Percentiles rank a stretch among this genome's conserved stretches.
These are phyloP conservation scores for Carassius auratus DNA, from an alignment of 2,113 vertebrate species.

Conservation along the genomic window DNA sequence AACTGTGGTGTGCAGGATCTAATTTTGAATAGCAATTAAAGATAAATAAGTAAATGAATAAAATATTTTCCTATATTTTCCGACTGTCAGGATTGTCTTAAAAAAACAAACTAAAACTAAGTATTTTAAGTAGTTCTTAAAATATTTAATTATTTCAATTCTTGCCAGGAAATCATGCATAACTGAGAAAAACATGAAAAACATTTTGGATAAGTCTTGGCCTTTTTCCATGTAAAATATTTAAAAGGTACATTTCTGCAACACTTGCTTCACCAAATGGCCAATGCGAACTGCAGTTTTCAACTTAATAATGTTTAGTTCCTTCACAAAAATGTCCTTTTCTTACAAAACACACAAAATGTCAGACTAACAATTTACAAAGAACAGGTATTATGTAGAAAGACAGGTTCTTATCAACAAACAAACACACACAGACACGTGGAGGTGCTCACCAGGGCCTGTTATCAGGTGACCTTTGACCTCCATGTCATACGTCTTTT, in stretches of 20 bases:
- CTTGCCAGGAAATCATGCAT: not conserved
- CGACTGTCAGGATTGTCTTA: not conserved
- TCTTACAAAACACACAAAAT: not conserved
- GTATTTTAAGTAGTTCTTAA: not conserved
- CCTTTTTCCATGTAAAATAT: not conserved
- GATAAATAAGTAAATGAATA: no score
- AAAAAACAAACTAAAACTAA: not conserved
- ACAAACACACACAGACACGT: slow-evolving; percentile 12
- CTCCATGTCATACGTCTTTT: slow-evolving; percentile 79
- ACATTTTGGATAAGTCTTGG: not conserved
- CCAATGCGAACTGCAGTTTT: not conserved
- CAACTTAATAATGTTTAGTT: not conserved
- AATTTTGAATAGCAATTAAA: no score
- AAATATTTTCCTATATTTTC: not conserved
- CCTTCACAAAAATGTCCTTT: not conserved
- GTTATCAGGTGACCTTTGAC: slow-evolving; percentile 86
- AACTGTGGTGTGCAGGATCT: no score
- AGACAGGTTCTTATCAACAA: not conserved
- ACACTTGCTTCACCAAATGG: not conserved
- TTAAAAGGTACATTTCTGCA: not conserved
- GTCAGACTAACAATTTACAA: not conserved
- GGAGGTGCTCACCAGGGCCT: slow-evolving; percentile 73
- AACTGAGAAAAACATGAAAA: not conserved
- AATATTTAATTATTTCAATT: not conserved
- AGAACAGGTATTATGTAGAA: not conserved